Evolutionary conservation across 1,140 invertebrate genomes (phyloP), one percentile per base, ranked within the genome.

Genomic region (Plutomurus gul): DNA sequence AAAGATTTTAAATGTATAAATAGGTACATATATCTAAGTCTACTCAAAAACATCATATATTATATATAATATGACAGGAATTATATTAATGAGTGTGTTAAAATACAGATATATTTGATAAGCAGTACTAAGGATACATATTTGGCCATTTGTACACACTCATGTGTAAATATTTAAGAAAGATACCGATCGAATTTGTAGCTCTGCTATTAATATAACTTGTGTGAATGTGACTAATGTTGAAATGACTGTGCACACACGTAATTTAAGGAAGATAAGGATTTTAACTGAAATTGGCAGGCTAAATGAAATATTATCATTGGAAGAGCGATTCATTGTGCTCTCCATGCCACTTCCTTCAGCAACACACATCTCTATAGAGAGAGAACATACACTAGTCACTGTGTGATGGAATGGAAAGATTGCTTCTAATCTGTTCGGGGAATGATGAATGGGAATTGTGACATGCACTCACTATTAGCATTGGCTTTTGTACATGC

Each of bases 401-500:
- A 30, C n/a, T 65, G 30, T 33, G 10, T 33, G 56, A 65, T 65
- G 16, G 56, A 65, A 65, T 65, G 27, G 56, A 65, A 4, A 65
- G 56, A 65, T 65, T 65, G 27, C 56, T 65, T 33, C 30, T 30
- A 60, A 30, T 65, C 27, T 33, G 56, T 65, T 65, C 56, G 25
- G 56, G 30, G 56, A 65, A 65, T 65, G 56, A 65, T 65, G 56
- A 65, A 65, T 65, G 56, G 27, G 56, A 65, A 30, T 33, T 65
- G 13, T 33, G 56, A 65, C 27, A 30, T 33, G 56, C 25, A 65
- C 27, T 65, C 36, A 30, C 36, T 65, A 33, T 56, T 56, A n/a
- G n/a, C n/a, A n/a, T 11, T 56, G 11, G 27, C 20, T 56, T 7
- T 27, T 56, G 5, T 25, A 27, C 11, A n/a, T n/a, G n/a, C 3